A percentile compares a stretch with the other conserved stretches of the same genome.
phyloP scores from a whole-genome alignment of 1,140 invertebrate species.

The Zaprionus taronus region DNA sequence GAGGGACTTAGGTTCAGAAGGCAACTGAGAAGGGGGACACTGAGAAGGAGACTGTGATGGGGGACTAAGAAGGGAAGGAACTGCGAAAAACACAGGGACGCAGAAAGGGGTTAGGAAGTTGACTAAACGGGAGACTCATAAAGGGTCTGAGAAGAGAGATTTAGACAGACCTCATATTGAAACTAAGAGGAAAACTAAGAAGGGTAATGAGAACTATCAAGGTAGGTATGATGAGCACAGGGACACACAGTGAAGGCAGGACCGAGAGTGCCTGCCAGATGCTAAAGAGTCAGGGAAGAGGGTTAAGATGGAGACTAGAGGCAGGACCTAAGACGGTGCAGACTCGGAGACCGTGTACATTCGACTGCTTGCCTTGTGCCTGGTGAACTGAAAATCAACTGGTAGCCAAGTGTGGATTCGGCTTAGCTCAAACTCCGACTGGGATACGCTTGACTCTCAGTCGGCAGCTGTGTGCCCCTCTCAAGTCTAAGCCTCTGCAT shows the following conservation, averaged over 20 bases:
- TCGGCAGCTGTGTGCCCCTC: too few relatives aligned
- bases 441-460: background rate
- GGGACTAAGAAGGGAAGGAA: background rate
- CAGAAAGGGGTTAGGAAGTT: background rate
- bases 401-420: background rate
- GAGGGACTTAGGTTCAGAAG: background rate
- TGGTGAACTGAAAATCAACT: background rate
- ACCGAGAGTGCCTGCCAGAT: too few relatives aligned
- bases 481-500: background rate
- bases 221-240: too few relatives aligned
- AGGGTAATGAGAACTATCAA: background rate
- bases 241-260: background rate
- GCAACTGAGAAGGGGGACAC: background rate
- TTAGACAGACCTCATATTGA: background rate
- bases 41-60: background rate
- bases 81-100: background rate
- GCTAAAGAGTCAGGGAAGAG: background rate
- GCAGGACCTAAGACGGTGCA: accelerated
- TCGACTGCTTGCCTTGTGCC: background rate
- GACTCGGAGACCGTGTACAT: background rate
- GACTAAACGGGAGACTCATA: background rate
- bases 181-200: background rate
- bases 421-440: background rate
- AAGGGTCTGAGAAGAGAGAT: background rate
- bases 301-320: background rate